Conservation (phyloP, 37 sponge, comb jelly and placozoan genomes). For the Chondrosia reniformis region DNA sequence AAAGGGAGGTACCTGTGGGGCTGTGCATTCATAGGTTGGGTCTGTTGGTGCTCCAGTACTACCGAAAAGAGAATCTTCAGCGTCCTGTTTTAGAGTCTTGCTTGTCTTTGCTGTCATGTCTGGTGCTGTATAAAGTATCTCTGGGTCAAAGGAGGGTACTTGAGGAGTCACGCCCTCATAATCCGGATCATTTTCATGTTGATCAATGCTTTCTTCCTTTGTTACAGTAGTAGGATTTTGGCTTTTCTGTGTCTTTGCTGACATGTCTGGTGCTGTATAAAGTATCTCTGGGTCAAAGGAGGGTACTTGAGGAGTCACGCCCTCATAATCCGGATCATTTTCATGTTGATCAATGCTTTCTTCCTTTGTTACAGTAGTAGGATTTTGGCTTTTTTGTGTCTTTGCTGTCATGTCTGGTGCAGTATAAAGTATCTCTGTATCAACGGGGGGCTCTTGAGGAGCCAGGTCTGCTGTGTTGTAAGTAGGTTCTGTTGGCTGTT, state of each 20-base stretch:
- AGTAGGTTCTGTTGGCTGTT: neutral
- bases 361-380: too few species aligned
- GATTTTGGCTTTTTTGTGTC: neutral
- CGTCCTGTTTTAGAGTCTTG: too few species aligned
- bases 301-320: neutral
- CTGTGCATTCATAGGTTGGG: too few species aligned
- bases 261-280: neutral
- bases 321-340: neutral
- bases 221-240: too few species aligned
- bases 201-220: too few species aligned
- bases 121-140: neutral
- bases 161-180: too few species aligned
- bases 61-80: too few species aligned
- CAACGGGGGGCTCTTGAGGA: neutral
- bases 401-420: constrained; percentile 2
- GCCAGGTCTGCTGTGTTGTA: neutral
- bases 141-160: constrained; percentile 16
- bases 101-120: too few species aligned
- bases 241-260: neutral
- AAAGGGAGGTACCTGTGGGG: too few species aligned
- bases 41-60: too few species aligned
- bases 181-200: too few species aligned
- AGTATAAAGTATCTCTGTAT: neutral
- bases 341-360: neutral
- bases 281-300: constrained; percentile 17